Conservation (phyloP, 2,113 vertebrate genomes). For the Eulemur rufifrons region DNA sequence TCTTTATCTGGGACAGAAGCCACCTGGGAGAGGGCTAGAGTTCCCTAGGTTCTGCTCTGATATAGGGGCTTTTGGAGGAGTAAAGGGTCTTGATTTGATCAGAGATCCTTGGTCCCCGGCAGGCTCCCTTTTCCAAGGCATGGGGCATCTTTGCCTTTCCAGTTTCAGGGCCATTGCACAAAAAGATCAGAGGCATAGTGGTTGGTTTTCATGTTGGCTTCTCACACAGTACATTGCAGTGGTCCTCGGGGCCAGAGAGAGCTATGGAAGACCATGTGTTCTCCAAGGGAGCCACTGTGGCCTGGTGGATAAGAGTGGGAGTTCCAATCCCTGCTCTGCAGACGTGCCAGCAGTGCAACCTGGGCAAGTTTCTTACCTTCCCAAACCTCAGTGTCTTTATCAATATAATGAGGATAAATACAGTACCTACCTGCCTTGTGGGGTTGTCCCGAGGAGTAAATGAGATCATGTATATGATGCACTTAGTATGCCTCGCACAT, state of each 20-base stretch:
- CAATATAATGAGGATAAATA: background rate
- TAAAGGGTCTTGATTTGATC: background rate
- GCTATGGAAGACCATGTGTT: background rate
- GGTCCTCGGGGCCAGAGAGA: background rate
- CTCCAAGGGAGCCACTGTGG: background rate
- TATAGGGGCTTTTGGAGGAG: background rate
- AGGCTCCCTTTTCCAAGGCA: background rate
- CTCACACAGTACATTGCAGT: background rate
- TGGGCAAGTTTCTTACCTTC: background rate
- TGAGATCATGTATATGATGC: background rate
- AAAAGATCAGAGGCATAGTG: background rate
- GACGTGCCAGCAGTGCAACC: background rate
- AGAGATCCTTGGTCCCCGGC: background rate
- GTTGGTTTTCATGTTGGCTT: background rate
- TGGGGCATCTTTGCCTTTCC: slow-evolving; percentile 1
- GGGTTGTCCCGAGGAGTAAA: background rate
- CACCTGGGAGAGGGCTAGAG: background rate
- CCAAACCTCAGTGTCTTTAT: background rate
- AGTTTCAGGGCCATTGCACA: background rate
- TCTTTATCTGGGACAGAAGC: background rate
- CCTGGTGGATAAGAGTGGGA: background rate
- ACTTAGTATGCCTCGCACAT: background rate
- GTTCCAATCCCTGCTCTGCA: background rate
- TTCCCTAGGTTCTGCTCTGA: background rate
- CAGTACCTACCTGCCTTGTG: background rate